phyloP scores from a whole-genome alignment of 2,113 vertebrate genomes.

The Austrofundulus limnaeus region DNA sequence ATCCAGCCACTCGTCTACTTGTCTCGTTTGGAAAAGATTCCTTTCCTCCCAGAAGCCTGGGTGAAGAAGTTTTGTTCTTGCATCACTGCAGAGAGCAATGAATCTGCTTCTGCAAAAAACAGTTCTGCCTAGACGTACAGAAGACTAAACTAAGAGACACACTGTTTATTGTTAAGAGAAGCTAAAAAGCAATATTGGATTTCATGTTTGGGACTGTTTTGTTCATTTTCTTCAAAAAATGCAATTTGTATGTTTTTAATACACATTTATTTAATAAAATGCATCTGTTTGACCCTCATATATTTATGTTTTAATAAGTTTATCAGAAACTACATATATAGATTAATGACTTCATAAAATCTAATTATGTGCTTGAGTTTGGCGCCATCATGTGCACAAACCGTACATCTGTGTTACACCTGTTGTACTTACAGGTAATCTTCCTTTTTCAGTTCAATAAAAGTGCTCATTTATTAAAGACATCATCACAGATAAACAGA shows the following conservation, averaged over 20 bases:
- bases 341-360: background rate
- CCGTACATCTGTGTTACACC: background rate
- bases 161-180: no score
- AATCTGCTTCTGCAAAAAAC: constrained; percentile 2
- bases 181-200: no score
- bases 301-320: background rate
- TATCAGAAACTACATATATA: background rate
- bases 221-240: background rate
- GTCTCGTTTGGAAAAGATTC: constrained; percentile 71
- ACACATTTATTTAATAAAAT: background rate
- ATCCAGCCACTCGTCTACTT: constrained; percentile 79
- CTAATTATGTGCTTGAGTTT: constrained; percentile 26
- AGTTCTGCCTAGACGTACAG: constrained; percentile 19
- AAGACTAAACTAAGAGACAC: background rate
- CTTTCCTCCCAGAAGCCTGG: constrained; percentile 61
- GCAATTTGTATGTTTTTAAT: background rate
- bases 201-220: no score
- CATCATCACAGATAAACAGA: no score
- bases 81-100: background rate
- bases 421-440: background rate
- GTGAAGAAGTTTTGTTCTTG: constrained; percentile 44
- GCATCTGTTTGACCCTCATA: no score
- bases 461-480: no score
- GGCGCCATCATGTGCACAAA: constrained; percentile 66
- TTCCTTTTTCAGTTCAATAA: background rate